Percentiles rank a stretch among this genome's conserved stretches.
Evolutionary conservation across 2,888 invertebrate species (phyloP).

Genomic region (Teinopalpus imperialis): DNA sequence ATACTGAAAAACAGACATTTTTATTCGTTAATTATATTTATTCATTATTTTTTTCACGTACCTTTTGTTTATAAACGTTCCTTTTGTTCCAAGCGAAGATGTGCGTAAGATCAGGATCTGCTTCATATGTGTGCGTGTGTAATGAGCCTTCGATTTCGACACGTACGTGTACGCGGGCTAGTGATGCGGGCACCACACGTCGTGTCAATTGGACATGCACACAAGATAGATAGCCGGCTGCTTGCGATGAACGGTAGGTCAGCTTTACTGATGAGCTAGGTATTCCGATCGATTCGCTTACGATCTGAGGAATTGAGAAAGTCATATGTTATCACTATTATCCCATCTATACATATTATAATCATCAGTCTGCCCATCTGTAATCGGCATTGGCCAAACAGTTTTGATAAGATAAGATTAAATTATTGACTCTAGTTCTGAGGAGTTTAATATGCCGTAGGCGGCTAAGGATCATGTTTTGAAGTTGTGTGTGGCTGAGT

Average conservation of each 20-base stretch:
- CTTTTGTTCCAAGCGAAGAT: conserved; percentile 99
- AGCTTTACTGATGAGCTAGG: conserved; percentile 96
- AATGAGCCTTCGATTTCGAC: conserved; percentile 96
- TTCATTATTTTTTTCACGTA: too few species aligned
- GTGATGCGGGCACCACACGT: conserved; percentile 87
- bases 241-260: conserved; percentile 97
- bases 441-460: too few species aligned
- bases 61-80: conserved; percentile 98
- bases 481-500: too few species aligned
- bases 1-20: too few species aligned
- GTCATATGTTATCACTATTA: too few species aligned
- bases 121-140: conserved; percentile 96
- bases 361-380: too few species aligned
- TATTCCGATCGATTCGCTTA: conserved; percentile 97
- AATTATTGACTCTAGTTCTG: too few species aligned
- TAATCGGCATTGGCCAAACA: too few species aligned
- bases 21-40: too few species aligned
- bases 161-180: conserved; percentile 94
- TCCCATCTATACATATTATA: too few species aligned
- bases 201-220: conserved; percentile 95
- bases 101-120: conserved; percentile 96
- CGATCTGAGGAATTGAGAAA: conserved; percentile 83
- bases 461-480: too few species aligned
- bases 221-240: conserved; percentile 96
- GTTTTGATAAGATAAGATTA: too few species aligned